phyloP scores from a whole-genome alignment of 92 coral and sea anemone genomes.

The Chrysogorgia sp. region DNA sequence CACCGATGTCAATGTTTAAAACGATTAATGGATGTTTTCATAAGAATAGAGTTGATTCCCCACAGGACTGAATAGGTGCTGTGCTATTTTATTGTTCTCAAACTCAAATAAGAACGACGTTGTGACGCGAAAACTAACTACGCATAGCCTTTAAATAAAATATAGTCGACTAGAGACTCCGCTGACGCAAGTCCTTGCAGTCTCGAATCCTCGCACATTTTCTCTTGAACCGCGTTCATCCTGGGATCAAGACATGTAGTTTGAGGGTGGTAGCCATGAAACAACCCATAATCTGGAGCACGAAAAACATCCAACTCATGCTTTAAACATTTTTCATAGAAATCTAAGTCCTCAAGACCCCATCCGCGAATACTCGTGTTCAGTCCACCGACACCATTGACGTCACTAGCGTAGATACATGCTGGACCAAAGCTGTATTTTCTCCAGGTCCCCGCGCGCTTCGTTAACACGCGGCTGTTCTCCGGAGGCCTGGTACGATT shows the following conservation, averaged over 20 bases:
- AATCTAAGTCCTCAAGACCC: conserved; percentile 96
- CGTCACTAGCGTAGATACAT: conserved; percentile 80
- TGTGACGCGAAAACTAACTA: no score
- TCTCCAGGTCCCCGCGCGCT: conserved; percentile 93
- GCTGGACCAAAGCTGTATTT: conserved; percentile 93
- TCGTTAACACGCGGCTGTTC: conserved; percentile 50
- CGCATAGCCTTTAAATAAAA: conserved; percentile 32
- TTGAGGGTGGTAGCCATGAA: conserved; percentile 78
- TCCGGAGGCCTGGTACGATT: conserved; percentile 34
- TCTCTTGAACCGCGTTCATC: conserved; percentile 24
- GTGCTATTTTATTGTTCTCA: no score
- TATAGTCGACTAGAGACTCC: conserved; percentile 33
- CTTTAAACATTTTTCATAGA: conserved; percentile 85
- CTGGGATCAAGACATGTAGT: conserved; percentile 39
- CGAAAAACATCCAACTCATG: conserved; percentile 76
- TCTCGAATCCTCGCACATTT: conserved; percentile 46
- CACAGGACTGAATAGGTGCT: no score
- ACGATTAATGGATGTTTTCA: no score
- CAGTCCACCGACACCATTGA: conserved; percentile 86
- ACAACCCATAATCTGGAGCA: conserved; percentile 89
- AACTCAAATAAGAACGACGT: no score
- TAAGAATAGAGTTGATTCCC: no score
- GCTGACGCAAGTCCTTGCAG: conserved; percentile 33
- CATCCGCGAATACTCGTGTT: conserved; percentile 96
- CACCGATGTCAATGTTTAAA: no score